Evolutionary conservation across 2,797 vertebrate genomes (phyloP).

Genomic region (Microchirus variegatus): DNA sequence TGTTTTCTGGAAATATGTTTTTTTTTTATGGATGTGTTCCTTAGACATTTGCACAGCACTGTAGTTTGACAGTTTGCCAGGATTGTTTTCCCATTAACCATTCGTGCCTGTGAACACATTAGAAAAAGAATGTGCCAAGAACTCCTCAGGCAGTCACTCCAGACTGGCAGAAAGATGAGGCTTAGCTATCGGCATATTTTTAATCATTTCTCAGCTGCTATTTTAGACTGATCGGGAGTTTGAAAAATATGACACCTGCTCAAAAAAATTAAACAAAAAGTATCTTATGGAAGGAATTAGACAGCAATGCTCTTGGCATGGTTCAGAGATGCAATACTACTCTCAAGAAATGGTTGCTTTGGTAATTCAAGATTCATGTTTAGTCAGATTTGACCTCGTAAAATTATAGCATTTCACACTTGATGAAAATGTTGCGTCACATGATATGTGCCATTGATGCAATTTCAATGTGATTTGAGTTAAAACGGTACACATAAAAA

Average conservation of each 20-base stretch:
- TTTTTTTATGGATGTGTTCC: no score
- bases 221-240: no score
- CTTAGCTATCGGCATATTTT: conserved; percentile 59
- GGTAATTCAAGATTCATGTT: no score
- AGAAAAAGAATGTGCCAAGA: conserved; percentile 43
- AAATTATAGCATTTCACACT: not conserved
- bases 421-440: not conserved
- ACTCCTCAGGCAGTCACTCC: conserved; percentile 50
- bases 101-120: conserved; percentile 57
- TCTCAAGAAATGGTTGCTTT: no score
- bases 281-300: no score
- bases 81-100: conserved; percentile 52
- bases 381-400: not conserved
- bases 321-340: no score
- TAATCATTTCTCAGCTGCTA: conserved; percentile 47
- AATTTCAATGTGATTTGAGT: not conserved
- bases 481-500: not conserved
- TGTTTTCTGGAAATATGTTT: no score
- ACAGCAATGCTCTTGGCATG: no score
- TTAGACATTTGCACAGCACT: conserved; percentile 4
- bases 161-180: conserved; percentile 52
- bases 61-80: conserved; percentile 47
- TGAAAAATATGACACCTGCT: no score
- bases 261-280: no score
- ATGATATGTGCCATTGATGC: not conserved